These are phyloP conservation scores for Bradypodion pumilum DNA, from an alignment of 2,797 vertebrate species.

Conservation along the genomic window DNA sequence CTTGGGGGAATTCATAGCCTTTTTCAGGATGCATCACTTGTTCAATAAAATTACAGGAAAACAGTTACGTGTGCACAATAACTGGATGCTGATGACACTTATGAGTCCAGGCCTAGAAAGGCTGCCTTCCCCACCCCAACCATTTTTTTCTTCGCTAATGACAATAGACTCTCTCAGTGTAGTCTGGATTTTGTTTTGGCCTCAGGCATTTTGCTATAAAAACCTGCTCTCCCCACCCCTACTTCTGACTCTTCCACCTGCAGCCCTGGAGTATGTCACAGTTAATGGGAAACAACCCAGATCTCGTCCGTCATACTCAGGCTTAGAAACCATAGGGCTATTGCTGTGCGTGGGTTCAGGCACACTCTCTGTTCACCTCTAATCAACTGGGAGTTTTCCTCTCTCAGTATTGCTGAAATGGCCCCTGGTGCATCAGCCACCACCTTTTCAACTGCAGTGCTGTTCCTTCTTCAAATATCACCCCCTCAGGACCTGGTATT, in stretches of 20 bases:
- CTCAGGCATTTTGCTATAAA: background rate
- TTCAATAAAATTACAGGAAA: conserved; percentile 51
- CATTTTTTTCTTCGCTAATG: background rate
- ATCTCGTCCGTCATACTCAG: background rate
- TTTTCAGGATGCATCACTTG: conserved; percentile 35
- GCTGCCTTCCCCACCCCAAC: background rate
- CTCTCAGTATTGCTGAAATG: background rate
- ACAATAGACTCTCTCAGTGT: conserved; percentile 30
- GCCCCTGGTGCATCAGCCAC: background rate
- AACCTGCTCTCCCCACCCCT: conserved; percentile 1
- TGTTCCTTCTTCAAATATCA: background rate
- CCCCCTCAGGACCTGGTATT: conserved; percentile 27
- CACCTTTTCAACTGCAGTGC: background rate
- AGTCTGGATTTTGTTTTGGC: background rate
- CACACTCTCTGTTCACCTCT: background rate
- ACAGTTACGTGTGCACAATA: background rate
- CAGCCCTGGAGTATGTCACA: conserved; percentile 12
- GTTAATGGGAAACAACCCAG: conserved; percentile 10
- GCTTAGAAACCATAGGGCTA: background rate
- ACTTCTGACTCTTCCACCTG: conserved; percentile 12
- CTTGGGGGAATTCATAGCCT: conserved; percentile 9
- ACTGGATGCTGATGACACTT: background rate
- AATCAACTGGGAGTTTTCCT: background rate
- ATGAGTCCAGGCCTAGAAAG: background rate
- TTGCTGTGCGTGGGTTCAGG: background rate